Base-by-base conservation (phyloP, 2,113 vertebrate species). In the Neotoma lepida region DNA sequence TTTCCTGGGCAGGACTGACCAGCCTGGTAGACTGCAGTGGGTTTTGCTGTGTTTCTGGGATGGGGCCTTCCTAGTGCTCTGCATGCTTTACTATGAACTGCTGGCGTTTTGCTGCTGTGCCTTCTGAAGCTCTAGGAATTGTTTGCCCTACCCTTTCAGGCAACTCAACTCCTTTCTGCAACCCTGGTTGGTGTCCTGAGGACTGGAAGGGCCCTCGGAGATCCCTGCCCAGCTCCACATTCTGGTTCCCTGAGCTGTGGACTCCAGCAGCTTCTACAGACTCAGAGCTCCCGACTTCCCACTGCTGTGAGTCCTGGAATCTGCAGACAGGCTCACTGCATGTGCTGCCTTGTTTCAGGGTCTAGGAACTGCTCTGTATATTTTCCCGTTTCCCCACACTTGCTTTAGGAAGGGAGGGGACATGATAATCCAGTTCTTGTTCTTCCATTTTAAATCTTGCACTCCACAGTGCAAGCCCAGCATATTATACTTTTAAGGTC, bases 361-460 rank as follows among this genome's bases (percentile, higher is more conserved):
- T 90, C 82, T 85, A n/a, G 88, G 85, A 95, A 89, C 56, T 64
- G n/a, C 64, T 91, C 63, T 91, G 26, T 73, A 18, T 41, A 39
- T 86, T 91, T 66, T 92, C 39, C 30, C 17, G 28, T 41, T 84
- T 13, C 44, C 61, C 51, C 26, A 35, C 12, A 10, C 44, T 88
- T 64, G 0, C 70, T 81, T 86, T 20, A n/a, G 41, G 51, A 63
- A 2, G 20, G 66, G 51, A 26, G 6, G 12, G 26, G 6, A 9
- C n/a, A 22, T 9, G 46, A 26, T 54, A 86, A 41, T 64, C 49
- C 17, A 80, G n/a, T 56, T n/a, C 28, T n/a, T 66, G 0, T 80
- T 54, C 54, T 4, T 64, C 77, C 70, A n/a, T 88, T 73, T 91
- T 91, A 89, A 49, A 84, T 54, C n/a, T n/a, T n/a, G n/a, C n/a